Evolutionary conservation across 2,888 invertebrate genomes (phyloP).

Genomic region (Nudaria mundana): DNA sequence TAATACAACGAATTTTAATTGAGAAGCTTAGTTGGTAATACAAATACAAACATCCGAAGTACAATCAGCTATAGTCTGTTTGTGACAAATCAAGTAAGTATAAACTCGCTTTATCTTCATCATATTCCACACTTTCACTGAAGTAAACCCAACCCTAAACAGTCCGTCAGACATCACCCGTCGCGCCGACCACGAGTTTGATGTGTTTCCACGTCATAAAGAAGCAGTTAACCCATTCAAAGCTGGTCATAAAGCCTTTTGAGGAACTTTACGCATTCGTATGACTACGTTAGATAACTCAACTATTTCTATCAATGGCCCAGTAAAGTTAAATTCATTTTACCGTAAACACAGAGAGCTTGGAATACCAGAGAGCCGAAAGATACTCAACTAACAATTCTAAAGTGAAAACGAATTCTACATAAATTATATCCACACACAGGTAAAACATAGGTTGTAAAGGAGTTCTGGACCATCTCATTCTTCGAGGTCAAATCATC

Average conservation of each 20-base stretch:
- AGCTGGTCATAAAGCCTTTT: slow-evolving; percentile 9
- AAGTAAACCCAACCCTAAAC: slow-evolving; percentile 1
- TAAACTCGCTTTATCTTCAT: slow-evolving; percentile 3
- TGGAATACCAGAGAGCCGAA: background rate
- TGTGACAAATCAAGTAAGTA: slow-evolving; percentile 1
- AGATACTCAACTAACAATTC: slow-evolving; percentile 2
- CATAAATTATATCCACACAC: too few relatives aligned
- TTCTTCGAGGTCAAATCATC: too few relatives aligned
- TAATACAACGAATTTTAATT: background rate
- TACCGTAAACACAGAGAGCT: background rate
- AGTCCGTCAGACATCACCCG: background rate
- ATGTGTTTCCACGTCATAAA: slow-evolving; percentile 12
- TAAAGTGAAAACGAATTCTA: too few relatives aligned
- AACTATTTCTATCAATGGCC: slow-evolving; percentile 6
- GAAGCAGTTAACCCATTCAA: slow-evolving; percentile 7
- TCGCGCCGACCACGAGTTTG: slow-evolving; percentile 6
- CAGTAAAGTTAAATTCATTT: background rate
- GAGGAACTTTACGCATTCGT: slow-evolving; percentile 1
- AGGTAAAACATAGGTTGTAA: too few relatives aligned
- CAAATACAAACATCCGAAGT: too few relatives aligned
- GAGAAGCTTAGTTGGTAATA: background rate
- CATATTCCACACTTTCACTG: slow-evolving; percentile 1
- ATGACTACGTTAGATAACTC: background rate
- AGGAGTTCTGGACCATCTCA: background rate
- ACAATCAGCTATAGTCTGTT: too few relatives aligned